Conservation (phyloP, 1,140 invertebrate genomes). For the Octopus bimaculoides region DNA sequence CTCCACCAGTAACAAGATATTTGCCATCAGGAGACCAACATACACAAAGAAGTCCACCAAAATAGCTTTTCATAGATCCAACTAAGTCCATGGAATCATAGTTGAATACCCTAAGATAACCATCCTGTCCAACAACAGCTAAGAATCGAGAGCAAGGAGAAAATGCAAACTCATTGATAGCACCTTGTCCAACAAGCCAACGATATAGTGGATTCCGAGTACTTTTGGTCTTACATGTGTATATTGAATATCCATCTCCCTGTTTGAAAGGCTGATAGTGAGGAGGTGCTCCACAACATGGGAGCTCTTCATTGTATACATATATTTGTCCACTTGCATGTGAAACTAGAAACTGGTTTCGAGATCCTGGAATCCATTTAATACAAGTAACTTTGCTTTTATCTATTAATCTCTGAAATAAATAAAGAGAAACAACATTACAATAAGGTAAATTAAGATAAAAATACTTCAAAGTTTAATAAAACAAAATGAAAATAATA, state of each 20-base stretch:
- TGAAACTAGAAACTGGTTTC: constrained; percentile 89
- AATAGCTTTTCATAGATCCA: constrained; percentile 81
- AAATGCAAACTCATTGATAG: constrained; percentile 96
- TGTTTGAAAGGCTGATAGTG: constrained; percentile 93
- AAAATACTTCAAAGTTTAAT: too few species aligned
- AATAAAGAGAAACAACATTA: constrained; percentile 27
- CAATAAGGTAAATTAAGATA: too few species aligned
- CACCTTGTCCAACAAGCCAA: constrained; percentile 69
- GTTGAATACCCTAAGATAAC: constrained; percentile 93
- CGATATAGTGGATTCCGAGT: constrained; percentile 90
- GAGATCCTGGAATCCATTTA: constrained; percentile 92
- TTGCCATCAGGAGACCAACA: constrained; percentile 97
- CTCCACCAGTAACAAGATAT: constrained; percentile 94
- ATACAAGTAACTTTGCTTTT: constrained; percentile 98
- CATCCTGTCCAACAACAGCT: constrained; percentile 81
- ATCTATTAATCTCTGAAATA: constrained; percentile 88
- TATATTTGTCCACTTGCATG: constrained; percentile 97
- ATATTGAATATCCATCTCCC: constrained; percentile 89
- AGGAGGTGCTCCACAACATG: constrained; percentile 78
- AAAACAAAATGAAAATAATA: not conserved
- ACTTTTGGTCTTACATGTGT: constrained; percentile 94
- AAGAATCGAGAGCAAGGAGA: constrained; percentile 90
- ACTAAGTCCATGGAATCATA: constrained; percentile 96
- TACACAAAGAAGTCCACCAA: constrained; percentile 90
- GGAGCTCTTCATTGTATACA: constrained; percentile 93